Conservation (phyloP, 2,888 invertebrate genomes). For the Spilarctia lutea region DNA sequence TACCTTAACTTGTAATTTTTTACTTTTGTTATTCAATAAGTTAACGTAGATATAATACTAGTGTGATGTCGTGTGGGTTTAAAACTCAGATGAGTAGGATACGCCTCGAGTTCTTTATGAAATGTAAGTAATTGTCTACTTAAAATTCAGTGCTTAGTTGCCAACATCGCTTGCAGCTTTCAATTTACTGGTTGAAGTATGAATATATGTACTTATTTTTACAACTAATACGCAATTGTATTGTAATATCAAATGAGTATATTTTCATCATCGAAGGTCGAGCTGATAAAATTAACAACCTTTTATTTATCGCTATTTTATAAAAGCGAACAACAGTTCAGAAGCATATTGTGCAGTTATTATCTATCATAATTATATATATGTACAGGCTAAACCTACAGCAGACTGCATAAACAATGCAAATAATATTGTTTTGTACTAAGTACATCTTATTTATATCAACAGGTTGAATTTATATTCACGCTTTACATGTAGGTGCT, state of each 20-base stretch:
- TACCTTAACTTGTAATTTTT: background rate
- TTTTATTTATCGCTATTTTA: conserved; percentile 63
- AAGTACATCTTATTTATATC: conserved; percentile 47
- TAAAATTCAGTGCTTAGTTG: background rate
- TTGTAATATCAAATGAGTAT: conserved; percentile 50
- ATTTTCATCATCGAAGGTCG: conserved; percentile 64
- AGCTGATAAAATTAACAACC: conserved; percentile 59
- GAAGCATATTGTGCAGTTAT: conserved; percentile 38
- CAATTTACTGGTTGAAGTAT: background rate
- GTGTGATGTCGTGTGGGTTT: background rate
- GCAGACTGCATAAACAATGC: conserved; percentile 50
- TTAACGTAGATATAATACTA: background rate
- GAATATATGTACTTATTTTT: conserved; percentile 17
- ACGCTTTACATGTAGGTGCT: conserved; percentile 1
- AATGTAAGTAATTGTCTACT: background rate
- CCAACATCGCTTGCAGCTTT: background rate
- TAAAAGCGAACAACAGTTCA: conserved; percentile 50
- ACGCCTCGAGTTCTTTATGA: background rate
- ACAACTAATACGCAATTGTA: conserved; percentile 34
- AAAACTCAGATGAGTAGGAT: background rate
- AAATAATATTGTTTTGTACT: conserved; percentile 47
- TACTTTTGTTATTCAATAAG: background rate
- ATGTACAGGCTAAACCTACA: no score
- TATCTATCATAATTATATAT: conserved; percentile 25
- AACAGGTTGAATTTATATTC: conserved; percentile 57